Evolutionary conservation across 1,140 invertebrate species (phyloP).

Genomic region (Trichonephila clavipes): DNA sequence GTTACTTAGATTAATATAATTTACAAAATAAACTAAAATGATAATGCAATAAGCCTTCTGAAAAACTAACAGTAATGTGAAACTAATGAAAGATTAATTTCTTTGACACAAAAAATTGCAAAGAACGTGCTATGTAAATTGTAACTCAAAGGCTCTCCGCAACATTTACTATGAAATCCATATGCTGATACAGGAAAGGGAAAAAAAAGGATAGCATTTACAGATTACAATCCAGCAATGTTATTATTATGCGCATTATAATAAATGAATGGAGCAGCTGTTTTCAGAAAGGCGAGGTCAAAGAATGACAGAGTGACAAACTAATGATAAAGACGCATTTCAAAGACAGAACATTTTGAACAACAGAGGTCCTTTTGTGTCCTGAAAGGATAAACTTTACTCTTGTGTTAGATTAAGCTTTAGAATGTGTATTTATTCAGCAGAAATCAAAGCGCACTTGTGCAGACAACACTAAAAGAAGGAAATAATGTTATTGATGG

Average conservation of each 20-base stretch:
- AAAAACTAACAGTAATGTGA: not conserved
- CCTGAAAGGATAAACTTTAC: constrained; percentile 45
- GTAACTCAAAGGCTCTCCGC: not conserved
- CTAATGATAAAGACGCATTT: constrained; percentile 30
- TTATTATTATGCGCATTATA: constrained; percentile 19
- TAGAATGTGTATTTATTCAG: not conserved
- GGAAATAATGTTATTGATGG: no score
- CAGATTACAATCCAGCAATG: not conserved
- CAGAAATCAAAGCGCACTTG: not conserved
- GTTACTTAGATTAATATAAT: no score
- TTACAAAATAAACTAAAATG: no score
- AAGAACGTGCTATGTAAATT: no score
- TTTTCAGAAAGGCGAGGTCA: constrained; percentile 28
- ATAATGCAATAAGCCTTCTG: not conserved
- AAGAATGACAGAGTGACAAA: not conserved
- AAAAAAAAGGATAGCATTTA: not conserved
- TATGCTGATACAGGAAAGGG: not conserved
- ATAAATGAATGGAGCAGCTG: constrained; percentile 34
- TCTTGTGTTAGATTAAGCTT: not conserved
- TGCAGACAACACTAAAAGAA: not conserved
- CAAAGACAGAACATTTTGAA: not conserved
- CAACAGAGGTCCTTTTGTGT: constrained; percentile 9
- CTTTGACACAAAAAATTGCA: not conserved
- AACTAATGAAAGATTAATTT: not conserved
- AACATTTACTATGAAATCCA: not conserved